These are phyloP conservation scores for Eulemur coronatus DNA, from an alignment of 2,797 vertebrate species.

Conservation along the genomic window DNA sequence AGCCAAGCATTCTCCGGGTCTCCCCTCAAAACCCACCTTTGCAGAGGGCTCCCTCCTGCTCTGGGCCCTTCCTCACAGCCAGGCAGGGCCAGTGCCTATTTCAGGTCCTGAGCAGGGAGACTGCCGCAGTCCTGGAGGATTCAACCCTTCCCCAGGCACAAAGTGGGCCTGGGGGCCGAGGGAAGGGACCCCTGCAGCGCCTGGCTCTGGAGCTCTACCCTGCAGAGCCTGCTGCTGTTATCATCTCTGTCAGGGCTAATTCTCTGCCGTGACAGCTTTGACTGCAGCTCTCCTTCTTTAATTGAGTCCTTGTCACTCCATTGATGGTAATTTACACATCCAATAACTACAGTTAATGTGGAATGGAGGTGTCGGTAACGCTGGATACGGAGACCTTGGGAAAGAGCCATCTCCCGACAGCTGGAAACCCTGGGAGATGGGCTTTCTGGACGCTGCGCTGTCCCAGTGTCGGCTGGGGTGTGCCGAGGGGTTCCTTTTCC, in stretches of 20 bases:
- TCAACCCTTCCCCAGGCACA: not conserved
- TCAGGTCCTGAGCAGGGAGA: not conserved
- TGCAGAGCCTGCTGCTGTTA: not conserved
- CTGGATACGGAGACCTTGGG: not conserved
- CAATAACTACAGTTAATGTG: not conserved
- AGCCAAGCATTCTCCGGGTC: rapidly evolving
- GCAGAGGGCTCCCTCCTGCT: not conserved
- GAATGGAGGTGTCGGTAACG: not conserved
- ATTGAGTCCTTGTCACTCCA: slow-evolving; percentile 61
- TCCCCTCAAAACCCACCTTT: not conserved
- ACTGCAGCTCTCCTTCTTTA: slow-evolving; percentile 46
- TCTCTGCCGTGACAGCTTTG: slow-evolving; percentile 50
- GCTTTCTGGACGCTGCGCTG: not conserved
- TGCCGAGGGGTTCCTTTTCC: not conserved
- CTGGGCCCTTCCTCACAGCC: not conserved
- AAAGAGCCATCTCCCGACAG: not conserved
- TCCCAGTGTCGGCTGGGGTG: not conserved
- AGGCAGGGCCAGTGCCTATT: not conserved
- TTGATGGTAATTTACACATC: slow-evolving; percentile 58
- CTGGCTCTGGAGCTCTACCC: not conserved
- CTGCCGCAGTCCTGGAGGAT: not conserved
- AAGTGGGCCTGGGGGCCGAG: too few relatives aligned
- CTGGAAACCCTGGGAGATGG: not conserved
- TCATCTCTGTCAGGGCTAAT: slow-evolving; percentile 28
- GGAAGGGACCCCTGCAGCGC: not conserved